Base-by-base conservation (phyloP, 1,140 invertebrate genomes). In the Bemisia tabaci region DNA sequence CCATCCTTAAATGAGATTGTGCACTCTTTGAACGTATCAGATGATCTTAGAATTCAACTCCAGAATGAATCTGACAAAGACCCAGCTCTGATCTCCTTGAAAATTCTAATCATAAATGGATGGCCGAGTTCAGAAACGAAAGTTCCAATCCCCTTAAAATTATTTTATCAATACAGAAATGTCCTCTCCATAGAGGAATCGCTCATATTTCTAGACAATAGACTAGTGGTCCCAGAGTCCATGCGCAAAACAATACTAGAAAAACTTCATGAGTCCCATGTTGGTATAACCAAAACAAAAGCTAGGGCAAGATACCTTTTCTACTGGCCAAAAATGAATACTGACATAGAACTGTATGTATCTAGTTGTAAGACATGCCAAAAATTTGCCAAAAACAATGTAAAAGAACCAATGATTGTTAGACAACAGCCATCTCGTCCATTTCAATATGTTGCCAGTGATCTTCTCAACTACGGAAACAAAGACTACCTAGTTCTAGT, bases 211-310 rank as follows among this genome's bases (percentile, higher is more conserved):
- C 71, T 71, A 59, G 67, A 68, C 63, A 69, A 74, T 61, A 67
- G 62, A 64, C 22, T 79, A 17, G 23, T 77, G 26, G 74, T 79
- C 24, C 77, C 77, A 9, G 67, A 59, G 11, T 26, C 59, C 11
- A 67, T 77, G 22, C 65, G 75, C 26, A 48, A 61, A 26, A 65
- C 72, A 64, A 76, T 78, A 66, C 61, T 78, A 61, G 26, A 70
- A 0, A 67, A 68, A 48, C 59, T 79, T 9, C 77, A 78, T 66
- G 74, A 76, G 63, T 72, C 70, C 25, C 74, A 71, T 71, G 26
- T 71, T 1, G 74, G 72, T 12, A 39, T 67, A 22, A 59, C 24
- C 1, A 67, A 67, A 25, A 39, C 67, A 1, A 60, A 39, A 9
- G 22, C 17, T 60, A 27, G 33, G 39, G 67, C 63, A 0, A 64